phyloP scores from a whole-genome alignment of 2,797 vertebrate genomes.

The Megalops cyprinoides region DNA sequence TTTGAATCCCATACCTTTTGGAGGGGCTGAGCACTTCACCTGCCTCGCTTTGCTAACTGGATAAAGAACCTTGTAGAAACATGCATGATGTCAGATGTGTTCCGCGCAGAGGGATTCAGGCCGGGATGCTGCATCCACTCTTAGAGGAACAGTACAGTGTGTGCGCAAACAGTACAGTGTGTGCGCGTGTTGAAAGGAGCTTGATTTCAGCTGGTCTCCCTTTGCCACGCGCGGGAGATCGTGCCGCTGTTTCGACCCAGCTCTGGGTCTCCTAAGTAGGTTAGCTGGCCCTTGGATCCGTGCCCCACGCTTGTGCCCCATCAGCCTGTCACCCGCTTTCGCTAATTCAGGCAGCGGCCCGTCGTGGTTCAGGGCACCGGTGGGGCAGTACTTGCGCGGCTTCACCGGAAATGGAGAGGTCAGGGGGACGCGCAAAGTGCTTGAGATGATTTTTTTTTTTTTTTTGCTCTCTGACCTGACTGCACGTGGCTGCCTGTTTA shows the following conservation, averaged over 20 bases:
- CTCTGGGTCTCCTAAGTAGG: background rate
- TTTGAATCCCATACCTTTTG: background rate
- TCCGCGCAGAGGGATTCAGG: no score
- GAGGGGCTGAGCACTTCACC: background rate
- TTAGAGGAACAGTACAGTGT: no score
- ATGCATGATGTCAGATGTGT: no score
- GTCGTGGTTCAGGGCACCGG: background rate
- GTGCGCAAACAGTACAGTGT: no score
- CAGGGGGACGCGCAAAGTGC: background rate
- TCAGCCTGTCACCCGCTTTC: background rate
- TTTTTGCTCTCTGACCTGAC: background rate
- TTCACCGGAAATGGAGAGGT: background rate
- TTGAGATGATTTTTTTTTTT: background rate
- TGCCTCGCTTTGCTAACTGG: background rate
- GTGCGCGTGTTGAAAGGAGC: no score
- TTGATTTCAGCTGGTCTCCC: no score
- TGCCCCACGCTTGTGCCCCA: background rate
- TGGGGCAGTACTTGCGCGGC: background rate
- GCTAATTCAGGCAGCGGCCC: background rate
- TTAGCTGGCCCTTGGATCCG: background rate
- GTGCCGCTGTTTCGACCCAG: background rate
- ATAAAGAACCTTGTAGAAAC: background rate
- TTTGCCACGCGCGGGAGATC: no score
- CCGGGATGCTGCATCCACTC: no score
- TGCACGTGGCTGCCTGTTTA: background rate